These are phyloP conservation scores for Dipodomys merriami DNA, from an alignment of 2,113 vertebrate species.

Conservation along the genomic window DNA sequence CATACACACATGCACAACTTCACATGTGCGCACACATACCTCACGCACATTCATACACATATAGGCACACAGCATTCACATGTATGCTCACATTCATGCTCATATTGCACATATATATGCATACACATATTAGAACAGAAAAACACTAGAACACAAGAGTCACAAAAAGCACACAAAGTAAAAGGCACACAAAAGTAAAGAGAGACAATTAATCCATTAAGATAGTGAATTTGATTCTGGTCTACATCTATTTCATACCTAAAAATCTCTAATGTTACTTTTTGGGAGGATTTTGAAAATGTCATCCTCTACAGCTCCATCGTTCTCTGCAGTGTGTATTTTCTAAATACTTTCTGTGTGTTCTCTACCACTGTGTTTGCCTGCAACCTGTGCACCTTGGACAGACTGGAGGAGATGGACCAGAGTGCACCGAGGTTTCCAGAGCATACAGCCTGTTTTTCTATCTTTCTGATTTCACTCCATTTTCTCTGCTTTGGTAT, in stretches of 20 bases:
- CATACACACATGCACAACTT: no score
- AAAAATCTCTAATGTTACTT: not conserved
- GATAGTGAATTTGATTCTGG: no score
- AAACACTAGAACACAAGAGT: no score
- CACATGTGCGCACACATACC: no score
- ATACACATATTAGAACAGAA: no score
- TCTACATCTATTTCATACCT: not conserved
- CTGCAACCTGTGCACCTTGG: rapidly evolving
- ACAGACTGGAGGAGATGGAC: not conserved
- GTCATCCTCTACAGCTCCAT: not conserved
- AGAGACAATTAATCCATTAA: no score
- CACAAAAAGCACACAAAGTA: not conserved
- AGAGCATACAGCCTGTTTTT: not conserved
- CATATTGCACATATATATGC: no score
- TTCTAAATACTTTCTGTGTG: not conserved
- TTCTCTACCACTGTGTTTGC: not conserved
- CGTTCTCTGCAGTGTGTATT: not conserved
- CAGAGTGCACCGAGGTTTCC: not conserved
- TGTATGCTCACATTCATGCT: no score
- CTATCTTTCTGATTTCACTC: not conserved
- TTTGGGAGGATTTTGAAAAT: not conserved
- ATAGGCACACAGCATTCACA: no score
- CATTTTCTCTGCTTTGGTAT: not conserved
- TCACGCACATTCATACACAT: no score
- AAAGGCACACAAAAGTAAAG: not conserved